Evolutionary conservation across 2,888 invertebrate genomes (phyloP), one percentile per base, ranked within the genome.

Genomic region (Himalopsyche kuldschensis): DNA sequence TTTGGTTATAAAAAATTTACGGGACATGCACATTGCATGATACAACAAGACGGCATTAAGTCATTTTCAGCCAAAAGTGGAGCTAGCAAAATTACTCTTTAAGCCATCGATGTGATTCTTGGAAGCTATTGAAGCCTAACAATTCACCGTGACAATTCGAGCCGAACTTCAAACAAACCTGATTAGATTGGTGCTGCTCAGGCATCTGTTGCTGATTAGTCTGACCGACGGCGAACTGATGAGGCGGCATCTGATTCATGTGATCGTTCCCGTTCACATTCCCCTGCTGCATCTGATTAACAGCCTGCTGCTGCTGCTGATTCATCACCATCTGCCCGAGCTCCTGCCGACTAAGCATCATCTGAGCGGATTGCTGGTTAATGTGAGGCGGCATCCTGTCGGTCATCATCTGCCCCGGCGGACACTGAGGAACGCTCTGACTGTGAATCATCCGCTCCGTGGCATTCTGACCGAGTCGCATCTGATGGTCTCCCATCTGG

Each of bases 221-320:
- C 24, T 84, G 84, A 31, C 69, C 78, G 8, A 77, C 10, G 46
- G 79, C 20, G 15, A 83, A 27, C 41, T 83, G 83, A 48, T 77
- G 48, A 20, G 80, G 55, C 5, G 80, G 69, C 47, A 84, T 81
- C 77, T 84, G 84, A 84, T 78, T 75, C 4, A 78, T 47, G 20
- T 24, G 77, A 63, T 79, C 75, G 10, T 75, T 77, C 17, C 77
- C n/a, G 5, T 15, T 32, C 24, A 27, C 30, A 27, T 24, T 32
- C 4, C 55, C 55, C 55, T 0, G 20, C 6, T 55, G 55, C 55
- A 55, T 55, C 55, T 55, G 27, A 11, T n/a, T 30, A 17, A 24
- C 10, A 17, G 46, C 24, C 11, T 77, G 32, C 48, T n/a, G n/a
- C 24, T 55, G 55, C 55, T 20, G n/a, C 55, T 55, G 55, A 55